Base-by-base conservation (phyloP, 2,888 invertebrate species). In the Brachyopa scutellaris region DNA sequence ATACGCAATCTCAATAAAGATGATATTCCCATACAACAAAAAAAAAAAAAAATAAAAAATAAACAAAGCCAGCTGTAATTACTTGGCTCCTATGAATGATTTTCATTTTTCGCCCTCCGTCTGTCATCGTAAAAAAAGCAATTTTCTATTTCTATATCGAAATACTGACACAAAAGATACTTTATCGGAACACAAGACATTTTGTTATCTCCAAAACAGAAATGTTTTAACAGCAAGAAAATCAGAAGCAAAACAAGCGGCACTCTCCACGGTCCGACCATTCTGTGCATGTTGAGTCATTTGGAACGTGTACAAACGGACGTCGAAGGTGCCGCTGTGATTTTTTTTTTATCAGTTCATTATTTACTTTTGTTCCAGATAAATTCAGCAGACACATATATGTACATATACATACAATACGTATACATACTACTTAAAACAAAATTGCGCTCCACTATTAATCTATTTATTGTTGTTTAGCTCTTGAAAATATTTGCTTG, bases 341-440 rank as follows among this genome's bases (percentile, higher is more conserved):
- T n/a, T n/a, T n/a, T n/a, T 77, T 77, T 69, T 53, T 77, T 77
- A 77, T 69, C 76, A 61, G 19, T 47, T 69, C 61, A 77, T 77
- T 77, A 69, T 77, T 77, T 77, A 62, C 69, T 77, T 77, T 77
- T 53, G 76, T 69, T 77, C 69, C 53, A 77, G 53, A 77, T 77
- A 69, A 53, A 61, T 67, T 69, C 61, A 69, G 57, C 51, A 47
- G 74, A 67, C 53, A 69, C 33, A 26, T 8, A 53, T 7, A 45
- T n/a, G n/a, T n/a, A n/a, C n/a, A n/a, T n/a, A n/a, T n/a, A n/a
- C n/a, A n/a, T n/a, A n/a, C n/a, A n/a, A n/a, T n/a, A n/a, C n/a
- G n/a, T n/a, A n/a, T n/a, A n/a, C n/a, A n/a, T n/a, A n/a, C n/a
- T n/a, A n/a, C n/a, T 0, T 23, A 31, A 55, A 67, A 31, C 36